Evolutionary conservation across 2,113 vertebrate species (phyloP).

Genomic region (Enhydra lutris): DNA sequence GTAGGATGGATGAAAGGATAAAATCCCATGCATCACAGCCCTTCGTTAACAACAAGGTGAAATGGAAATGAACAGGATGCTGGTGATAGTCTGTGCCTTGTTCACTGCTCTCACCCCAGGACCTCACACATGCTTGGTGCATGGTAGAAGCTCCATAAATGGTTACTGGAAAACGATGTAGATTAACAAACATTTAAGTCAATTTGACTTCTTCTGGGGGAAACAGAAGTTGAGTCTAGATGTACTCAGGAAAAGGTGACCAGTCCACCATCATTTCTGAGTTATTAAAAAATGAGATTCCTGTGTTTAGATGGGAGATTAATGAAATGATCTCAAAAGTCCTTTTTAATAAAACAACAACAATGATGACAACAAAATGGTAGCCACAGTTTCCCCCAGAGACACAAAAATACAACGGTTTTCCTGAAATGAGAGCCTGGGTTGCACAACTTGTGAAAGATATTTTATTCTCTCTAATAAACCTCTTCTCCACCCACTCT

Average conservation of each 20-base stretch:
- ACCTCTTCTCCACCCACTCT: background rate
- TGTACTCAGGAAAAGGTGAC: background rate
- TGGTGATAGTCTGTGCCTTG: background rate
- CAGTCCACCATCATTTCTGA: background rate
- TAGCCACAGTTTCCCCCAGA: background rate
- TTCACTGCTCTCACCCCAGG: background rate
- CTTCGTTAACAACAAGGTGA: background rate
- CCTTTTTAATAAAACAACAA: constrained; percentile 12
- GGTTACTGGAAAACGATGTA: background rate
- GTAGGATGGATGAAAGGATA: background rate
- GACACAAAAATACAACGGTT: constrained; percentile 48
- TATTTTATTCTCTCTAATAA: constrained; percentile 59
- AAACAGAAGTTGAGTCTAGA: background rate
- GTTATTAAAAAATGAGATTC: background rate
- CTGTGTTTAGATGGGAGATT: background rate
- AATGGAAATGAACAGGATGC: background rate
- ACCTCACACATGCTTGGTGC: background rate
- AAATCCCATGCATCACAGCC: background rate
- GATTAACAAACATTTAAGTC: background rate
- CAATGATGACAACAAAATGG: background rate
- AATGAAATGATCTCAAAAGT: background rate
- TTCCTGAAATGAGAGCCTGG: constrained; percentile 3
- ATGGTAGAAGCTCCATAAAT: background rate
- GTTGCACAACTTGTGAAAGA: constrained; percentile 49
- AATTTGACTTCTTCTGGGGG: background rate